Evolutionary conservation across 2,888 invertebrate species (phyloP).

Genomic region (Orgyia antiqua): DNA sequence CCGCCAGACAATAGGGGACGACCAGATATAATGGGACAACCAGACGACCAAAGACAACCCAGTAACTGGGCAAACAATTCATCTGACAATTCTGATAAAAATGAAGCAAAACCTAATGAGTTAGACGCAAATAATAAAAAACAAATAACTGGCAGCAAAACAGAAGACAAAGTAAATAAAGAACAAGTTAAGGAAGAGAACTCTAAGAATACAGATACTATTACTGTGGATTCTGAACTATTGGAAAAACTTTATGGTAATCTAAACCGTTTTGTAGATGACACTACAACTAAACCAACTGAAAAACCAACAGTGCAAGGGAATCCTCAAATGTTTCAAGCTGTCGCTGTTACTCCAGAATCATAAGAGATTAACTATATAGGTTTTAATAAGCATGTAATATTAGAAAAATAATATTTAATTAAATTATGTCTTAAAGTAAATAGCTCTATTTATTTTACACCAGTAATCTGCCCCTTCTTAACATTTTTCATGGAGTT

Average conservation of each 20-base stretch:
- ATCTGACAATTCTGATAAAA: background rate
- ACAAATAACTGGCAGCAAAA: slow-evolving; percentile 12
- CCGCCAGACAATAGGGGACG: background rate
- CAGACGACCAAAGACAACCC: background rate
- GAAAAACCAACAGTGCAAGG: background rate
- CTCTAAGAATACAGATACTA: background rate
- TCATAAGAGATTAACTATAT: too few relatives aligned
- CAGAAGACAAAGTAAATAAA: slow-evolving; percentile 8
- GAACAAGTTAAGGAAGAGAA: slow-evolving; percentile 3
- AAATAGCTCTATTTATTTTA: too few relatives aligned
- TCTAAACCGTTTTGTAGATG: background rate
- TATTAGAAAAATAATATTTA: too few relatives aligned
- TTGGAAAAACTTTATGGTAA: slow-evolving; percentile 5
- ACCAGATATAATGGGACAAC: background rate
- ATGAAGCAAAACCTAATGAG: background rate
- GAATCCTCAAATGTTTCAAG: slow-evolving; percentile 29
- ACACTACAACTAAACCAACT: slow-evolving; percentile 1
- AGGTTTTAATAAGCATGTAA: too few relatives aligned
- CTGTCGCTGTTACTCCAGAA: slow-evolving; percentile 39
- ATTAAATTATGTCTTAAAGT: too few relatives aligned
- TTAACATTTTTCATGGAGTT: too few relatives aligned
- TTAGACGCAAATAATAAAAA: background rate
- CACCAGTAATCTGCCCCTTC: too few relatives aligned
- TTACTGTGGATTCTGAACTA: background rate
- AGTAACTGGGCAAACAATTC: slow-evolving; percentile 6